Conservation (phyloP, 2,113 vertebrate species). For the Neolamprologus longior region DNA sequence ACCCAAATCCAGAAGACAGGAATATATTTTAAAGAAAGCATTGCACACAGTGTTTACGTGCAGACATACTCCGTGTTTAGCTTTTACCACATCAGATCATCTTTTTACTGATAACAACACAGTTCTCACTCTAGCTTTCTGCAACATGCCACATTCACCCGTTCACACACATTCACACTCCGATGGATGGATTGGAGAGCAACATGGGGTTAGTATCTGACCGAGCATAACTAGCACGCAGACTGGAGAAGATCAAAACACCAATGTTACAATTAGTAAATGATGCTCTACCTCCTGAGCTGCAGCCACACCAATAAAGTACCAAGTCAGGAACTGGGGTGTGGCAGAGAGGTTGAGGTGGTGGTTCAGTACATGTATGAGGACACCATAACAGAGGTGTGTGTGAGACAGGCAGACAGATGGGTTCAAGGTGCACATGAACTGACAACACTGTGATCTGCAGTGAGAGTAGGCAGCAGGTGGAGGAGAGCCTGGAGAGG, state of each 20-base stretch:
- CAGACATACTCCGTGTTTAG: neutral
- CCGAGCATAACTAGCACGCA: neutral
- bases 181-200: neutral
- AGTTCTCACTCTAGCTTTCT: neutral
- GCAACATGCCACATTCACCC: neutral
- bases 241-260: neutral
- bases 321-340: neutral
- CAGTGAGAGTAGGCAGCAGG: neutral
- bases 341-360: neutral
- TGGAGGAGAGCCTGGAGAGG: neutral
- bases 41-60: neutral
- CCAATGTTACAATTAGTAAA: neutral
- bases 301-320: neutral
- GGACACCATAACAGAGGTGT: neutral
- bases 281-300: neutral
- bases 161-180: neutral
- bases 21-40: neutral
- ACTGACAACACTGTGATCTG: neutral
- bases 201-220: neutral
- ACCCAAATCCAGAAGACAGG: neutral
- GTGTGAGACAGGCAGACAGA: neutral
- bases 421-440: neutral
- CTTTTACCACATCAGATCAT: neutral
- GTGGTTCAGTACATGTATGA: neutral
- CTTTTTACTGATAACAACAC: neutral